Evolutionary conservation across 2,113 vertebrate species (phyloP).

Genomic region (Crotalus helleri): DNA sequence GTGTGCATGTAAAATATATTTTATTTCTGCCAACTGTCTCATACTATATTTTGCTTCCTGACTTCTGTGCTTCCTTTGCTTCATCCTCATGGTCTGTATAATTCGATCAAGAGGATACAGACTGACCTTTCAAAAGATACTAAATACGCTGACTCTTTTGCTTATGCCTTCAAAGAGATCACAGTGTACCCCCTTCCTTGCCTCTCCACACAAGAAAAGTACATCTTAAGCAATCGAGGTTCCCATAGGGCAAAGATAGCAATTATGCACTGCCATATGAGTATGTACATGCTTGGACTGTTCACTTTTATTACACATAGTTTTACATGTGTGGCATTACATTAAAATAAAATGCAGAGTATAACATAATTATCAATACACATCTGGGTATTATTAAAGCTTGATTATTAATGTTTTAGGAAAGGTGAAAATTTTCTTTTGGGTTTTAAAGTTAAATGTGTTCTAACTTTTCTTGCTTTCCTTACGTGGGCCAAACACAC

Average conservation of each 20-base stretch:
- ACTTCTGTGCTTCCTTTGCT: background rate
- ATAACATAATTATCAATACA: background rate
- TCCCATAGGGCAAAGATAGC: background rate
- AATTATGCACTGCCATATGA: background rate
- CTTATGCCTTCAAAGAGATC: background rate
- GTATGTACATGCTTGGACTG: background rate
- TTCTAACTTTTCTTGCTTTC: conserved; percentile 23
- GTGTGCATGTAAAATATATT: background rate
- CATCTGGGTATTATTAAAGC: background rate
- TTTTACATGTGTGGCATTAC: background rate
- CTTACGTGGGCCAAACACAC: conserved; percentile 14
- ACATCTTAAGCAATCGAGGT: background rate
- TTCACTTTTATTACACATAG: background rate
- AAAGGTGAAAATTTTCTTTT: background rate
- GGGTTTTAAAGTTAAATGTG: conserved; percentile 2
- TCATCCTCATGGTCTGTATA: background rate
- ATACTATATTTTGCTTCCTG: background rate
- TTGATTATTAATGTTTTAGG: too few relatives aligned
- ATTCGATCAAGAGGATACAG: conserved; percentile 5
- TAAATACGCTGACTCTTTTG: background rate
- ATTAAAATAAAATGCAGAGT: background rate
- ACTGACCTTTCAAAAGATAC: background rate
- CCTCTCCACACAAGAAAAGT: background rate
- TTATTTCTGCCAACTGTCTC: background rate
- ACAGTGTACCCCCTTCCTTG: background rate